Evolutionary conservation across 2,797 vertebrate species (phyloP).

Genomic region (Aselliscus stoliczkanus): DNA sequence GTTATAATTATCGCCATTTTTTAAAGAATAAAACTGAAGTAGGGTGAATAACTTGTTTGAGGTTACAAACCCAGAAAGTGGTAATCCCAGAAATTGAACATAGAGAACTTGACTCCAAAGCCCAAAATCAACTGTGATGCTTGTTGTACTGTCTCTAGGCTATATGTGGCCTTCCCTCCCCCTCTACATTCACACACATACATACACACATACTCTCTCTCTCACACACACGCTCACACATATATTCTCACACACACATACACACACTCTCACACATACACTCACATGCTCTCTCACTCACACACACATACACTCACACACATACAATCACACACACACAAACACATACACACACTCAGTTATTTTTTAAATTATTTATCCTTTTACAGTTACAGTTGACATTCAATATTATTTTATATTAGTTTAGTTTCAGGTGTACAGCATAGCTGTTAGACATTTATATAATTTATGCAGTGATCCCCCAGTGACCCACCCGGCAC

Average conservation of each 20-base stretch:
- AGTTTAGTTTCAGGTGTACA: no score
- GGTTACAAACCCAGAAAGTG: neutral
- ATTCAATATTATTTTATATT: no score
- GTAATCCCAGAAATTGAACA: neutral
- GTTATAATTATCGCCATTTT: neutral
- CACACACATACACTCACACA: neutral
- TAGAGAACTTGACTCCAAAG: neutral
- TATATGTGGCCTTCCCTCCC: neutral
- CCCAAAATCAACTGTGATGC: neutral
- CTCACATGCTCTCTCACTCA: no score
- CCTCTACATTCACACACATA: neutral
- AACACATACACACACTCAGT: neutral
- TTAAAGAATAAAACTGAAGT: conserved; percentile 8
- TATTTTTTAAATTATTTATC: no score
- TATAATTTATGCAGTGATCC: no score
- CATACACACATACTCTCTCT: neutral
- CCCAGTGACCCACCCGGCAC: no score
- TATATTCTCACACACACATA: neutral
- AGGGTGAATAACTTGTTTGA: neutral
- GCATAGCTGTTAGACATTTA: no score
- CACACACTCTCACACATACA: neutral
- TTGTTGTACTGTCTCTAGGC: neutral
- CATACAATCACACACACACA: neutral
- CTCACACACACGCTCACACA: neutral
- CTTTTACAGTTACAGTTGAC: no score